A percentile compares a stretch with the other conserved stretches of the same genome.
Evolutionary conservation across 2,113 vertebrate species (phyloP).

Genomic region (Gallinago media): DNA sequence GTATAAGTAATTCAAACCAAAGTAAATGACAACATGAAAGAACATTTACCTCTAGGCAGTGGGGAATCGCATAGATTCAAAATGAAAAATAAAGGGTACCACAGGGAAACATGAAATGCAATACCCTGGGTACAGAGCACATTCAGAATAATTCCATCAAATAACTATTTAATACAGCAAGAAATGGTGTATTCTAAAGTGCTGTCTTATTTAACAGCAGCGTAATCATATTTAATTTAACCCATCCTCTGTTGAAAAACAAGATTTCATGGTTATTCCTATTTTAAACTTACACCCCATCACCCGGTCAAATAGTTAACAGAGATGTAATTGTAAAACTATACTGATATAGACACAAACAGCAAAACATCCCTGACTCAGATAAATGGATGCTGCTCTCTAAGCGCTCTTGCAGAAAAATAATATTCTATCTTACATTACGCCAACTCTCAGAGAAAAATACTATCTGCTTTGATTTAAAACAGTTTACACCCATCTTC

Average conservation of each 20-base stretch:
- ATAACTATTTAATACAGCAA: neutral
- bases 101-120: neutral
- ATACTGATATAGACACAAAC: neutral
- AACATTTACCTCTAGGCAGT: conserved; percentile 7
- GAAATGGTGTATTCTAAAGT: neutral
- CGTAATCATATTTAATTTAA: neutral
- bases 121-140: neutral
- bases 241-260: neutral
- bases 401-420: neutral
- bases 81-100: neutral
- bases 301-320: neutral
- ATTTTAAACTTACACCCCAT: neutral
- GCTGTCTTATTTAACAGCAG: neutral
- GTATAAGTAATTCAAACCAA: neutral
- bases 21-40: conserved; percentile 25
- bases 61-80: neutral
- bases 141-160: neutral
- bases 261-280: neutral
- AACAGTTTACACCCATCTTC: neutral
- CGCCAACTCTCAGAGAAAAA: neutral
- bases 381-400: neutral
- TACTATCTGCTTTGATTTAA: neutral
- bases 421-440: neutral
- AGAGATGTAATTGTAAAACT: neutral
- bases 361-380: neutral